Evolutionary conservation across 2,888 invertebrate genomes (phyloP), one percentile per base, ranked within the genome.

Genomic region (Globia sparganii): DNA sequence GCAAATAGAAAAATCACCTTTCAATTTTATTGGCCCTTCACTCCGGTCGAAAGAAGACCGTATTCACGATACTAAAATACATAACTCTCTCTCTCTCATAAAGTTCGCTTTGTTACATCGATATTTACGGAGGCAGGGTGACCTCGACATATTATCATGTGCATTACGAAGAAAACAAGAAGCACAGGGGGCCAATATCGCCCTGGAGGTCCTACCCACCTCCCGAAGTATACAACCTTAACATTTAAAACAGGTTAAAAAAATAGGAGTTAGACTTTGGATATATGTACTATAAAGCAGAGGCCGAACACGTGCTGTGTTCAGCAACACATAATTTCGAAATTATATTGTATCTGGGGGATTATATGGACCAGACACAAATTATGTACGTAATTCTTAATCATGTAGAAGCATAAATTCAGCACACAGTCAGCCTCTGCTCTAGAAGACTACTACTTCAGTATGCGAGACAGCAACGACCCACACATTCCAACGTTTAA

Each of bases 181-280:
- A 96, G 96, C 96, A 94, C 92, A 95, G 94, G 95, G 94, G 94
- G 94, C 94, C 85, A 87, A 92, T 88, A 90, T 86, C 86, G 94
- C 94, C 96, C 94, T 90, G 90, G 92, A 94, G 93, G 92, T 88
- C 78, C 88, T 89, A 91, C 86, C 84, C 49, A 88, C 92, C 93
- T 93, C 92, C 89, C 83, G 92, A 95, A 94, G 92, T 95, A 95
- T 96, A 95, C 91, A 94, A 93, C 91, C 96, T 96, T 96, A 96
- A 95, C 93, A 93, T 94, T 94, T 94, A 96, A 96, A 96, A 96
- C 93, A 96, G 96, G 95, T 93, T 96, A 96, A 96, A 96, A 96
- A 96, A 96, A 96, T 96, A 96, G 96, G 96, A 96, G 94, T 95
- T 95, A 95, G 95, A 96, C 92, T 95, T 96, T 96, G 96, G 96